A percentile compares a stretch with the other conserved stretches of the same genome.
phyloP scores from a whole-genome alignment of 2,113 vertebrate genomes.

The Martes martes region DNA sequence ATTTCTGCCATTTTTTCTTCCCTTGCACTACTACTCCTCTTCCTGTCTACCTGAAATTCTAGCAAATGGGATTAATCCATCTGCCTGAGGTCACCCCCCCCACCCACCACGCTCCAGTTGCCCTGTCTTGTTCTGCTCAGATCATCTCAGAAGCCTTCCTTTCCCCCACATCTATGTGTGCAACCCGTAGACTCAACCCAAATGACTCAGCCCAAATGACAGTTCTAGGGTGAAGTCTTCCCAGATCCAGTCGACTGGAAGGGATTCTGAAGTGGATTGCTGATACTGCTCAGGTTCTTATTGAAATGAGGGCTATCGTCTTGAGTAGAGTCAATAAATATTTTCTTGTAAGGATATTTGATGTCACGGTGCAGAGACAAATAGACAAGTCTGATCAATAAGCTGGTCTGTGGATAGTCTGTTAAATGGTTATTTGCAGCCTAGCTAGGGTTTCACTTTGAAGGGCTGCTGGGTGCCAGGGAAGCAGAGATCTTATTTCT shows the following conservation, averaged over 20 bases:
- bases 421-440: background rate
- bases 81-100: background rate
- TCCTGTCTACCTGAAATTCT: background rate
- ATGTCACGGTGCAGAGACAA: background rate
- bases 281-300: background rate
- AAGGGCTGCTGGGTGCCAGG: background rate
- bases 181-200: background rate
- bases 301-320: background rate
- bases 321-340: background rate
- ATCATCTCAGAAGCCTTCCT: background rate
- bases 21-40: background rate
- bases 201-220: background rate
- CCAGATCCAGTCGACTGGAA: background rate
- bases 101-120: background rate
- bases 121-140: background rate
- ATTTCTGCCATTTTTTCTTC: background rate
- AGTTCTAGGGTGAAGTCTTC: background rate
- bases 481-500: background rate
- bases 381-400: background rate
- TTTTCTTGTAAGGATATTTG: constrained; percentile 3
- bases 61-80: background rate
- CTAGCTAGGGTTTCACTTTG: background rate
- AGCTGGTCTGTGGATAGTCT: background rate
- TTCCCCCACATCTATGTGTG: background rate
- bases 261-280: background rate